phyloP scores from a whole-genome alignment of 2,113 vertebrate species.

The Fregata magnificens region DNA sequence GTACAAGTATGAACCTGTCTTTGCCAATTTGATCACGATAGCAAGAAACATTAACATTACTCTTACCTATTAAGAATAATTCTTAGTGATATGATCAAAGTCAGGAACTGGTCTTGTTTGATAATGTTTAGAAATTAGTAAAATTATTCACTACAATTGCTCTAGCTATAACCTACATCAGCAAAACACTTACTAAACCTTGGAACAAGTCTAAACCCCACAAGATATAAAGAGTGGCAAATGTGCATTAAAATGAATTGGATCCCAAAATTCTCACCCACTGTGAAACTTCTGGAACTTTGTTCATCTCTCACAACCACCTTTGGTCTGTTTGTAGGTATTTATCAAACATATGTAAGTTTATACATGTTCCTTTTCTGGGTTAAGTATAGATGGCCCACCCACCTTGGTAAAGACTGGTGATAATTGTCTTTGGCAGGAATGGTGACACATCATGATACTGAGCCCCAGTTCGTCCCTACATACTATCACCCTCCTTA shows the following conservation, averaged over 20 bases:
- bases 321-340: background rate
- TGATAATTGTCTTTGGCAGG: too few species aligned
- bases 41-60: background rate
- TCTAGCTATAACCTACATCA: conserved; percentile 28
- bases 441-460: too few species aligned
- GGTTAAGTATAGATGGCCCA: too few species aligned
- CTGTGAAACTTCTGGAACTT: background rate
- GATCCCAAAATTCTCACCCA: background rate
- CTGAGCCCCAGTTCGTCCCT: too few species aligned
- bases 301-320: background rate
- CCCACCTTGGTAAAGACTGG: too few species aligned
- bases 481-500: too few species aligned
- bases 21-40: background rate
- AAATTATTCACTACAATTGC: conserved; percentile 30
- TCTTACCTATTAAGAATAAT: background rate
- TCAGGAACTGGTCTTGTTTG: background rate
- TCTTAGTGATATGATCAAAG: background rate
- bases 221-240: background rate
- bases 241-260: background rate
- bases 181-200: background rate
- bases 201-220: background rate
- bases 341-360: too few species aligned
- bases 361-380: too few species aligned
- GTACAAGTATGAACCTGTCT: background rate
- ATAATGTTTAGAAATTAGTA: conserved; percentile 15